These are phyloP conservation scores for Halisarca cf. caerulea DNA, from an alignment of 37 sponge, comb jelly and placozoan genomes.

Conservation along the genomic window DNA sequence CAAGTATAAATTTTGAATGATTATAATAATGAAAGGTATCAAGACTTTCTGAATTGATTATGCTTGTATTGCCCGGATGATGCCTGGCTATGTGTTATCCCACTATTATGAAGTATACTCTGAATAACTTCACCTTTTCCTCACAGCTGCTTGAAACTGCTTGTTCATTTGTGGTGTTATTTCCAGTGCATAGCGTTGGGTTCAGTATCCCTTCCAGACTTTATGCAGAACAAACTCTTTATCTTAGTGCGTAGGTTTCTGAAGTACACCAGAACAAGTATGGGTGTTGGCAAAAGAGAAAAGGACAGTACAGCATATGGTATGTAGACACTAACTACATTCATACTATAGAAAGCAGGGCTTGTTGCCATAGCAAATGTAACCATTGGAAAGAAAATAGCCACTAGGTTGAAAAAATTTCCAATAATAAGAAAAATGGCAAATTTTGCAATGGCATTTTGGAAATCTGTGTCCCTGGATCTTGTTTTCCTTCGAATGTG, in stretches of 20 bases:
- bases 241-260: not conserved
- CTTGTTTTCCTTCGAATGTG: not conserved
- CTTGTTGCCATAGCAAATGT: not conserved
- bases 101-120: no score
- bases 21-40: no score
- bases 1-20: no score
- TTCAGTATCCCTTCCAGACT: no score
- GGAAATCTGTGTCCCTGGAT: not conserved
- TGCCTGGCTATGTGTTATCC: no score
- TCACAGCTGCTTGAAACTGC: no score
- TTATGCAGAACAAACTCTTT: no score
- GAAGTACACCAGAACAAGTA: not conserved
- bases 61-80: no score
- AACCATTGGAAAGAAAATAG: not conserved
- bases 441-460: not conserved
- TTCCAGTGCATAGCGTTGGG: no score
- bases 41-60: no score
- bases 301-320: not conserved
- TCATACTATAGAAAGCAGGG: not conserved
- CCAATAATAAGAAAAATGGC: constrained; percentile 5
- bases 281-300: not conserved
- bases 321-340: not conserved
- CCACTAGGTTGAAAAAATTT: not conserved
- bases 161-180: no score
- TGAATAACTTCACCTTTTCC: no score